phyloP scores from a whole-genome alignment of 2,113 vertebrate genomes.

The Tyto alba region DNA sequence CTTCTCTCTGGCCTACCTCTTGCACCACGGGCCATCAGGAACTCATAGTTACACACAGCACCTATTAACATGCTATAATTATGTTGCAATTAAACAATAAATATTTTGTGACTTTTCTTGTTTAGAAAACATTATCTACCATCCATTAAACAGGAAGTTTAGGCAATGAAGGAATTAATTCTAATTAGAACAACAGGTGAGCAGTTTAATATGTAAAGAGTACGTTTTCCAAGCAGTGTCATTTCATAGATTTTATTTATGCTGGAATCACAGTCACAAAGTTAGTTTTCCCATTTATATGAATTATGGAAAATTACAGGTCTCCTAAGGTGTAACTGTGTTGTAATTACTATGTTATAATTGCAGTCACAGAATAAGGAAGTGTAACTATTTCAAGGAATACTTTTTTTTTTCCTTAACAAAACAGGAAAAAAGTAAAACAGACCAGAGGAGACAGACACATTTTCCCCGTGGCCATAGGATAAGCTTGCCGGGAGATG shows the following conservation, averaged over 20 bases:
- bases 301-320: background rate
- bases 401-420: background rate
- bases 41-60: background rate
- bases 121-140: background rate
- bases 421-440: background rate
- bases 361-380: background rate
- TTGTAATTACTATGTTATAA: background rate
- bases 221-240: background rate
- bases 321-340: background rate
- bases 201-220: background rate
- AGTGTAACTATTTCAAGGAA: background rate
- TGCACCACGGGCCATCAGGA: background rate
- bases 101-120: background rate
- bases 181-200: background rate
- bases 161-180: background rate
- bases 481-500: background rate
- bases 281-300: background rate
- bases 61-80: background rate
- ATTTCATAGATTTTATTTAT: background rate
- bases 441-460: background rate
- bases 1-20: background rate
- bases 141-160: background rate
- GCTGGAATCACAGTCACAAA: background rate
- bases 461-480: background rate
- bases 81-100: background rate